Base-by-base conservation (phyloP, 2,797 vertebrate species). In the Trachurus trachurus region DNA sequence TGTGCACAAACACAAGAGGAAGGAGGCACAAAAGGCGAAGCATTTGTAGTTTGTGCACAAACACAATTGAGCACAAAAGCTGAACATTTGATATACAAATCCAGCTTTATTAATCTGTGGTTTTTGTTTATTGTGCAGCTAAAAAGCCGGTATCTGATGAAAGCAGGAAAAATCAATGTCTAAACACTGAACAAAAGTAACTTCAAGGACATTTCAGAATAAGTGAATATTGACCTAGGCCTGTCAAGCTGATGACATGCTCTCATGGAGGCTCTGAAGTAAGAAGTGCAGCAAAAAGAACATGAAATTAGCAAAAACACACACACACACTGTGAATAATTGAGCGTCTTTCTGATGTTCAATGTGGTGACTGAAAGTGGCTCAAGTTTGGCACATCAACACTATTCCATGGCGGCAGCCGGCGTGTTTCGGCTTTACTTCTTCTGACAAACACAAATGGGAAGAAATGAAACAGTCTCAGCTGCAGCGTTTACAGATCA, bases 31-130 rank as follows among this genome's bases (percentile, higher is more conserved):
- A 87, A 86, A 86, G 87, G 64, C 1, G 26, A 13, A 76, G 85
- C 76, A 84, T 81, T 87, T 89, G 84, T 78, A 83, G 82, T 87
- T 84, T 67, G 73, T 0, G 74, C 74, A 79, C 77, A 84, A 84
- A 84, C 88, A 92, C 81, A 90, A 82, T 34, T 54, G 76, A 79
- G 77, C 84, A 89, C 86, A 89, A 90, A 87, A 87, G 85, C 72
- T 15, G 60, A 88, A 82, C 86, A 88, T 91, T 80, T 85, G 66
- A 88, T 87, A 86, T 15, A 87, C 86, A 88, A 87, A 89, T 87
- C 71, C 88, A 70, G 81, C 72, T 83, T 87, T 68, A 89, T 87
- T 90, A 88, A 89, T 92, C 82, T 58, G 44, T 31, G 40, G 11
- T 73, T 86, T 86, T 76, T 74, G 66, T 89, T 89, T 84, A 74